Conservation (phyloP, 1,140 invertebrate genomes). For the Planococcus citri region DNA sequence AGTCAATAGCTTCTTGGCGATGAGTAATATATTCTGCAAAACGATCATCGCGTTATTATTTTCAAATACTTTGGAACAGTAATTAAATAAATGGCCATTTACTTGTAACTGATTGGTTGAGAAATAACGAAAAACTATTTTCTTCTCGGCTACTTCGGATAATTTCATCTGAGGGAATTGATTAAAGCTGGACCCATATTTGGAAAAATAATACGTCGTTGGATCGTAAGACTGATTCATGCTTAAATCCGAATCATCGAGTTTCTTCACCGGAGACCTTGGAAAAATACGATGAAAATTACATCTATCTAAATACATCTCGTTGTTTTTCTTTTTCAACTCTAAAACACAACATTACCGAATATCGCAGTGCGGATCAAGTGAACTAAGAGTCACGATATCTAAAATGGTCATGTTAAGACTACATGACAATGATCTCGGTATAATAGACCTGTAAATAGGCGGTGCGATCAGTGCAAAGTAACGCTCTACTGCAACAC, state of each 20-base stretch:
- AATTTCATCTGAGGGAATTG: slow-evolving; percentile 68
- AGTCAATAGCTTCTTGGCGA: slow-evolving; percentile 77
- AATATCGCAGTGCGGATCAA: slow-evolving; percentile 27
- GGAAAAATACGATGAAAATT: not conserved
- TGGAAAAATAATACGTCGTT: slow-evolving; percentile 74
- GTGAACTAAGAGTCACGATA: slow-evolving; percentile 29
- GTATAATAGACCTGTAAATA: slow-evolving; percentile 69
- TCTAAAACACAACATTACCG: not conserved
- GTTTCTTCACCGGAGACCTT: slow-evolving; percentile 23
- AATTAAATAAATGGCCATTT: slow-evolving; percentile 18
- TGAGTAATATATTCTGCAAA: slow-evolving; percentile 54
- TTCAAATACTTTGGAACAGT: too few species aligned
- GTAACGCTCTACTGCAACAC: not conserved
- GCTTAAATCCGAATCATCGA: slow-evolving; percentile 27
- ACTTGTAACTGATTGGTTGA: slow-evolving; percentile 52
- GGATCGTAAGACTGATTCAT: slow-evolving; percentile 62
- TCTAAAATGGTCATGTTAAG: slow-evolving; percentile 38
- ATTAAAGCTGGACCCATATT: slow-evolving; percentile 85
- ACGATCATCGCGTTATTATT: slow-evolving; percentile 3
- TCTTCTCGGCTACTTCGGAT: slow-evolving; percentile 41
- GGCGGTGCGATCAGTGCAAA: not conserved
- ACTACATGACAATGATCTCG: slow-evolving; percentile 76
- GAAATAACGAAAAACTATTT: slow-evolving; percentile 38
- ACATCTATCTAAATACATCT: not conserved
- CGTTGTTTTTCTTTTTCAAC: not conserved